Percentiles rank a stretch among this genome's conserved stretches.
Evolutionary conservation across 2,888 invertebrate species (phyloP).

Genomic region (Tetragonisca angustula): DNA sequence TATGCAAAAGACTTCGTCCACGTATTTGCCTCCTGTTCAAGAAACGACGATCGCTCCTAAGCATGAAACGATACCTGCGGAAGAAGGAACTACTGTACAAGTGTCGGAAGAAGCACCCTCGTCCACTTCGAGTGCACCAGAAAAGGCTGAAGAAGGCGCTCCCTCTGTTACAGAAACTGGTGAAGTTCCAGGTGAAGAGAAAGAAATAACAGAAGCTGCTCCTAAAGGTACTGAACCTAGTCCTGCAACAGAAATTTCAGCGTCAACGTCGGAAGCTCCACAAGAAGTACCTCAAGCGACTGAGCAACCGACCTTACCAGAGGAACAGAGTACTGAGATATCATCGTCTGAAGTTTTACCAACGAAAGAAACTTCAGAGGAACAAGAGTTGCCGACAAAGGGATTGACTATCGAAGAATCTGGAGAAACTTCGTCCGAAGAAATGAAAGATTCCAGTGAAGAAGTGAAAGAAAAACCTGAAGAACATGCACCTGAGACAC

Average conservation of each 20-base stretch:
- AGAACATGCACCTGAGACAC: background rate
- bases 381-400: constrained; percentile 72
- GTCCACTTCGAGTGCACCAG: constrained; percentile 26
- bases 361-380: constrained; percentile 59
- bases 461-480: constrained; percentile 41
- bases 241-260: constrained; percentile 35
- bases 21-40: constrained; percentile 66
- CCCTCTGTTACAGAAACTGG: constrained; percentile 37
- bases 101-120: constrained; percentile 41
- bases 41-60: constrained; percentile 45
- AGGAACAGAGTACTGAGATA: constrained; percentile 55
- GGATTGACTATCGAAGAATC: constrained; percentile 62
- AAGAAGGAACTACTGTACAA: constrained; percentile 31
- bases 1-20: constrained; percentile 60
- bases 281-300: constrained; percentile 43
- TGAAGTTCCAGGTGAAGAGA: constrained; percentile 30
- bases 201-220: constrained; percentile 43
- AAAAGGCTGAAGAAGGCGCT: constrained; percentile 40
- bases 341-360: constrained; percentile 53
- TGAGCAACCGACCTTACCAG: constrained; percentile 50
- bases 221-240: constrained; percentile 41
- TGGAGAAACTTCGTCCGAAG: constrained; percentile 68
- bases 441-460: constrained; percentile 54
- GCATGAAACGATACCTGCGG: constrained; percentile 26
- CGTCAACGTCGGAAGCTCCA: constrained; percentile 36